Evolutionary conservation across 64 coral and sea anemone genomes (phyloP).

Genomic region (Acropora tenuis): DNA sequence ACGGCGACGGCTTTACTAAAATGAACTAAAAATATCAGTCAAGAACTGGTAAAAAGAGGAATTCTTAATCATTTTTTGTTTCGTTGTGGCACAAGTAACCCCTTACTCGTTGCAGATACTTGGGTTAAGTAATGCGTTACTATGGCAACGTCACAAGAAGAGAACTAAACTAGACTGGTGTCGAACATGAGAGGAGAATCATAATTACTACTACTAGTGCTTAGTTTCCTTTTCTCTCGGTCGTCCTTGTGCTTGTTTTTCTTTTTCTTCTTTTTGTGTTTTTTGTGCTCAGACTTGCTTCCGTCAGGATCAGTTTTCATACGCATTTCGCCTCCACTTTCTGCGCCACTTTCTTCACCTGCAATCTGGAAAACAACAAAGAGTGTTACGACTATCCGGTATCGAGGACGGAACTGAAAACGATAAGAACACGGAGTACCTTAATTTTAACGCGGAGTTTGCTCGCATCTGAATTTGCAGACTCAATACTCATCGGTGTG

Average conservation of each 20-base stretch:
- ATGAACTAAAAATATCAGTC: too few relatives aligned
- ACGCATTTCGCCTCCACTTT: conserved; percentile 64
- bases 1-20: too few relatives aligned
- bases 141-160: neutral
- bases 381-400: neutral
- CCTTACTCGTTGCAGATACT: too few relatives aligned
- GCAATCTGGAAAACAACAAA: conserved; percentile 61
- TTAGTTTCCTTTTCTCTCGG: conserved; percentile 86
- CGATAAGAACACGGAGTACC: conserved; percentile 34
- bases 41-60: too few relatives aligned
- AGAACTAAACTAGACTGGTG: conserved; percentile 32
- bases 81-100: too few relatives aligned
- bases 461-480: conserved; percentile 82
- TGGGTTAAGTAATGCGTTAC: too few relatives aligned
- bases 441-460: conserved; percentile 95
- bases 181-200: conserved; percentile 86
- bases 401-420: too few relatives aligned
- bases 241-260: conserved; percentile 95
- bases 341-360: conserved; percentile 77
- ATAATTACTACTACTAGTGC: conserved; percentile 94
- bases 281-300: conserved; percentile 46
- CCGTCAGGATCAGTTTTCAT: conserved; percentile 52
- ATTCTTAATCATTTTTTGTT: too few relatives aligned
- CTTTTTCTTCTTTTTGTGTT: conserved; percentile 99
- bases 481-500: conserved; percentile 88